Evolutionary conservation across 1,140 invertebrate species (phyloP).

Genomic region (Himalopsyche phryganea): DNA sequence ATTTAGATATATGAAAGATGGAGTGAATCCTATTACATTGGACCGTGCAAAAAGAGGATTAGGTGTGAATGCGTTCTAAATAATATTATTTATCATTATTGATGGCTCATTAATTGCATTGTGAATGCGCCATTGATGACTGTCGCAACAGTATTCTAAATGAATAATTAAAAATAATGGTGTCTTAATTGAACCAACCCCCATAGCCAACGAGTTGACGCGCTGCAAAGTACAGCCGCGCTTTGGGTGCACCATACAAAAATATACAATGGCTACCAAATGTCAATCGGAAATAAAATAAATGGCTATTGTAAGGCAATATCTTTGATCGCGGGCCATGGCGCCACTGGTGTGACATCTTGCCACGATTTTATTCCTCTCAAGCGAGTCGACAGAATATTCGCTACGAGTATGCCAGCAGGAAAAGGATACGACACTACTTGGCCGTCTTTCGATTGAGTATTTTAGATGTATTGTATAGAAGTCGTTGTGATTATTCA

Average conservation of each 20-base stretch:
- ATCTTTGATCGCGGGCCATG: conserved; percentile 25
- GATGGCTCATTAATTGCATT: too few relatives aligned
- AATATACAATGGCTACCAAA: conserved; percentile 8
- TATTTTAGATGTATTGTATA: too few relatives aligned
- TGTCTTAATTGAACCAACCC: too few relatives aligned
- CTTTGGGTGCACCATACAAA: neutral
- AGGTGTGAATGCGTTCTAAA: too few relatives aligned
- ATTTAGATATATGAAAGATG: too few relatives aligned
- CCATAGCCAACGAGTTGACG: neutral
- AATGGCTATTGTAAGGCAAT: conserved; percentile 26
- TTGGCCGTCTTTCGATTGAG: neutral
- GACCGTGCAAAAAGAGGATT: too few relatives aligned
- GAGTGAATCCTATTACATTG: too few relatives aligned
- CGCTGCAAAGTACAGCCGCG: neutral
- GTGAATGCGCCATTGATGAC: too few relatives aligned
- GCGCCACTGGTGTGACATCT: conserved; percentile 25
- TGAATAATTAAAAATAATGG: neutral
- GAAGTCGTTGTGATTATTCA: too few relatives aligned
- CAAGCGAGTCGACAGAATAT: conserved; percentile 2
- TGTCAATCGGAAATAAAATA: conserved; percentile 27
- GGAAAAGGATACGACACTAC: neutral
- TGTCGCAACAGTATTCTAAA: too few relatives aligned
- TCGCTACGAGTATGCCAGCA: neutral
- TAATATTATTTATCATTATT: too few relatives aligned
- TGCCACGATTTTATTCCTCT: conserved; percentile 24